Conservation (phyloP, 2,888 invertebrate genomes). For the Helicoverpa assulta region DNA sequence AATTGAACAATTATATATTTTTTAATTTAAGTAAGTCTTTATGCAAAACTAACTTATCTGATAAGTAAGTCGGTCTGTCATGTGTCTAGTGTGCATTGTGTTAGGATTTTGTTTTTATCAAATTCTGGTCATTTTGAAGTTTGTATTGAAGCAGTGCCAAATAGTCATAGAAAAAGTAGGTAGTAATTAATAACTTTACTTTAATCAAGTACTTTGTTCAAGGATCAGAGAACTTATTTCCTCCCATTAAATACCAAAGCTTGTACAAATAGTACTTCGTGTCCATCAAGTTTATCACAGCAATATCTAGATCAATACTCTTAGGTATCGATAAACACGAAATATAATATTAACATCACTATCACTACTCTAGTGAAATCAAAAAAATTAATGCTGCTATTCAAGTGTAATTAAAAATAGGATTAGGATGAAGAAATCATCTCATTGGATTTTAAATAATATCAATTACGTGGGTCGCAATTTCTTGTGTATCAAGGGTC, state of each 20-base stretch:
- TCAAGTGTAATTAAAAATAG: neutral
- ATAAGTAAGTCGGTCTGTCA: no score
- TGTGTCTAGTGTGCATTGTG: neutral
- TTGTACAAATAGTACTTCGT: neutral
- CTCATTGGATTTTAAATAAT: no score
- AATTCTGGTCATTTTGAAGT: no score
- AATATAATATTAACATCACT: conserved; percentile 1
- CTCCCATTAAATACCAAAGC: conserved; percentile 1
- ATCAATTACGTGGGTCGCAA: no score
- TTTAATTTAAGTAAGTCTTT: no score
- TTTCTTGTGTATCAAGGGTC: no score
- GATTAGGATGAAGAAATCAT: neutral
- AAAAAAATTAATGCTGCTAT: neutral
- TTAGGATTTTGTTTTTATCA: no score
- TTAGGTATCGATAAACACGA: conserved; percentile 11
- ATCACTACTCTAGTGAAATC: neutral
- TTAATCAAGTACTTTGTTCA: neutral
- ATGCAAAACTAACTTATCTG: no score
- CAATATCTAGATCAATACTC: conserved; percentile 15
- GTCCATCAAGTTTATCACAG: conserved; percentile 9
- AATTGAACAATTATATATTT: no score
- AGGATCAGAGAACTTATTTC: neutral
- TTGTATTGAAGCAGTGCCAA: no score
- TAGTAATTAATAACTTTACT: neutral
- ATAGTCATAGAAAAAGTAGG: neutral